Evolutionary conservation across 2,113 vertebrate species (phyloP).

Genomic region (Ameiurus melas): DNA sequence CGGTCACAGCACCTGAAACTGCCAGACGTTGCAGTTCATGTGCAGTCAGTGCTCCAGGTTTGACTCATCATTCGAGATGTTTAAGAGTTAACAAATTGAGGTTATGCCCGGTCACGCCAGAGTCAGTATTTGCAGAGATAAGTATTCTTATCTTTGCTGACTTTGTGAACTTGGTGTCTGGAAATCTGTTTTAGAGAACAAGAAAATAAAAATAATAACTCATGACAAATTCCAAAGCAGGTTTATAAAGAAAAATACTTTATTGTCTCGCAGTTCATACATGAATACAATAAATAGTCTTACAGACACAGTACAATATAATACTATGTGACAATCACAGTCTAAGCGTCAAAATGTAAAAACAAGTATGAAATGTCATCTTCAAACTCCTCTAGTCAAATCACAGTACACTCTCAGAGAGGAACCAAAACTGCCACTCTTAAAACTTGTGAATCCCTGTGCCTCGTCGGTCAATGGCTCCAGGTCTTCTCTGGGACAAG

Average conservation of each 20-base stretch:
- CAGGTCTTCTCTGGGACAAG: slow-evolving; percentile 56
- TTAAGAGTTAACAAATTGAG: slow-evolving; percentile 43
- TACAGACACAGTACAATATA: slow-evolving; percentile 47
- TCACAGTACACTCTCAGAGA: neutral
- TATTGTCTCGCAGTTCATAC: slow-evolving; percentile 62
- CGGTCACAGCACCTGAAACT: slow-evolving; percentile 50
- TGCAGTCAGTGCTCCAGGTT: slow-evolving; percentile 29
- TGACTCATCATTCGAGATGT: slow-evolving; percentile 44
- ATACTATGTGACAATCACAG: slow-evolving; percentile 32
- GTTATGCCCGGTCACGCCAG: neutral
- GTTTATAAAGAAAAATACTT: slow-evolving; percentile 58
- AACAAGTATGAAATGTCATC: slow-evolving; percentile 18
- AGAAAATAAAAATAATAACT: neutral
- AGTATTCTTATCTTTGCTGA: neutral
- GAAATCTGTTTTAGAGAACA: slow-evolving; percentile 1
- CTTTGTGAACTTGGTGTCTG: neutral
- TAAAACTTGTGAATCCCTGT: neutral
- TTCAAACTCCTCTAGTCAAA: slow-evolving; percentile 20
- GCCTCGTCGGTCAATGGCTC: neutral
- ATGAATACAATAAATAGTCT: slow-evolving; percentile 65
- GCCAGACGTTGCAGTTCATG: slow-evolving; percentile 38
- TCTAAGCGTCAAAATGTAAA: slow-evolving; percentile 37
- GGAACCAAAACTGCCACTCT: neutral
- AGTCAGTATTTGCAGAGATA: neutral
- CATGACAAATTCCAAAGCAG: neutral